Evolutionary conservation across 2,888 invertebrate genomes (phyloP).

Genomic region (Lymantria dispar): DNA sequence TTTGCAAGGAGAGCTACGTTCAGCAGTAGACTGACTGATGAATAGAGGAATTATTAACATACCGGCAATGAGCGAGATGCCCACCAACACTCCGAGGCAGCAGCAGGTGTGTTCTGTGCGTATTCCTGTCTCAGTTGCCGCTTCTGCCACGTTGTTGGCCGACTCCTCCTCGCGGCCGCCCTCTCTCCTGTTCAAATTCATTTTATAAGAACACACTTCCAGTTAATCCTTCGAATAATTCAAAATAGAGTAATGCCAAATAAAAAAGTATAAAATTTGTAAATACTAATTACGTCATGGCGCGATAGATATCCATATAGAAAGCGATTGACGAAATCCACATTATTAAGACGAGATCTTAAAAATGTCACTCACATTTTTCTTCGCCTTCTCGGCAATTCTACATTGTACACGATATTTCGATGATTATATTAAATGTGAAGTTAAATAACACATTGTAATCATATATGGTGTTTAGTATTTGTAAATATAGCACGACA

Average conservation of each 20-base stretch:
- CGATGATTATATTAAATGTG: slow-evolving; percentile 41
- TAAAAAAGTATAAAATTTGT: neutral
- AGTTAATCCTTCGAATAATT: neutral
- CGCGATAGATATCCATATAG: slow-evolving; percentile 8
- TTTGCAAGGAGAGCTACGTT: too few relatives aligned
- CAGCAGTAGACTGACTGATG: too few relatives aligned
- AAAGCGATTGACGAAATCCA: slow-evolving; percentile 19
- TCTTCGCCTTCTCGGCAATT: slow-evolving; percentile 66
- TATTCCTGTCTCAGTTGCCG: slow-evolving; percentile 51
- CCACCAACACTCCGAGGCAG: slow-evolving; percentile 79
- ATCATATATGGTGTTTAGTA: slow-evolving; percentile 21
- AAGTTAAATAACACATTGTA: slow-evolving; percentile 46
- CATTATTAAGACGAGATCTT: slow-evolving; percentile 16
- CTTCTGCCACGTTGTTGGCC: slow-evolving; percentile 65
- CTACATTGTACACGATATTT: slow-evolving; percentile 76
- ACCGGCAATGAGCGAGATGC: slow-evolving; percentile 80
- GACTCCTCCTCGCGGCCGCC: slow-evolving; percentile 77
- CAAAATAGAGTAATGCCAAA: too few relatives aligned
- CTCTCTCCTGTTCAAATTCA: slow-evolving; percentile 64
- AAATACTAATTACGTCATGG: neutral
- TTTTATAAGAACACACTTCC: neutral
- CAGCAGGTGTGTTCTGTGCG: slow-evolving; percentile 77
- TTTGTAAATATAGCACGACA: slow-evolving; percentile 34
- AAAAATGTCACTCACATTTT: slow-evolving; percentile 69
- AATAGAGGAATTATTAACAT: slow-evolving; percentile 9